Conservation (phyloP, 2,888 invertebrate species). For the Drosophila picticornis region DNA sequence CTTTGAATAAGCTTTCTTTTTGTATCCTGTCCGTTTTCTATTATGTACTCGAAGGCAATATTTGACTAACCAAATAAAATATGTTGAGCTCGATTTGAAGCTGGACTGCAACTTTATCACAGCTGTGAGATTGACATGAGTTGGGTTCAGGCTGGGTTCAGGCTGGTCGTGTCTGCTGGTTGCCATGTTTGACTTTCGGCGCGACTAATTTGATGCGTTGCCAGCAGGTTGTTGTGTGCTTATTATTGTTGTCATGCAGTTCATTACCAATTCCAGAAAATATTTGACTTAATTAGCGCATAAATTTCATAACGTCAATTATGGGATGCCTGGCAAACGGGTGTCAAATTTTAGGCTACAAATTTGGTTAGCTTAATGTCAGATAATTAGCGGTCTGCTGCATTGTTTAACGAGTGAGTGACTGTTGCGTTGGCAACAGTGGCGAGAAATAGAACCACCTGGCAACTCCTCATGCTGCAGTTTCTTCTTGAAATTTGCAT, state of each 20-base stretch:
- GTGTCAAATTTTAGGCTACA: slow-evolving; percentile 27
- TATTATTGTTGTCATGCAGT: slow-evolving; percentile 18
- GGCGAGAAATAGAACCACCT: not conserved
- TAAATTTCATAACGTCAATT: slow-evolving; percentile 21
- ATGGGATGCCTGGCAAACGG: slow-evolving; percentile 12
- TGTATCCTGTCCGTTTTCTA: slow-evolving; percentile 6
- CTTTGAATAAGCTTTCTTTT: slow-evolving; percentile 14
- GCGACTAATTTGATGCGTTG: slow-evolving; percentile 51
- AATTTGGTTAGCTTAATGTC: slow-evolving; percentile 43
- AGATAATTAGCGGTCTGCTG: slow-evolving; percentile 28
- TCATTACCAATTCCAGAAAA: slow-evolving; percentile 43
- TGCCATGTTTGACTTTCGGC: slow-evolving; percentile 29
- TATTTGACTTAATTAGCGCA: slow-evolving; percentile 56
- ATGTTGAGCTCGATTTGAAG: not conserved
- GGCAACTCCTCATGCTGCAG: slow-evolving; percentile 23
- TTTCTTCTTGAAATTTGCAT: slow-evolving; percentile 75
- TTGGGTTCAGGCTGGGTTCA: not conserved
- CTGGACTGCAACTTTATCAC: not conserved
- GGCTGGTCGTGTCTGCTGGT: not conserved
- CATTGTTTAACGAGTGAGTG: not conserved
- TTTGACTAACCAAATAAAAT: slow-evolving; percentile 20
- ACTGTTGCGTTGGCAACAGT: slow-evolving; percentile 7
- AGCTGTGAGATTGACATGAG: not conserved
- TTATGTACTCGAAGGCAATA: slow-evolving; percentile 25
- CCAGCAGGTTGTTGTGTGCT: slow-evolving; percentile 19